Evolutionary conservation across 2,888 invertebrate genomes (phyloP).

Genomic region (Masnerella sp.): DNA sequence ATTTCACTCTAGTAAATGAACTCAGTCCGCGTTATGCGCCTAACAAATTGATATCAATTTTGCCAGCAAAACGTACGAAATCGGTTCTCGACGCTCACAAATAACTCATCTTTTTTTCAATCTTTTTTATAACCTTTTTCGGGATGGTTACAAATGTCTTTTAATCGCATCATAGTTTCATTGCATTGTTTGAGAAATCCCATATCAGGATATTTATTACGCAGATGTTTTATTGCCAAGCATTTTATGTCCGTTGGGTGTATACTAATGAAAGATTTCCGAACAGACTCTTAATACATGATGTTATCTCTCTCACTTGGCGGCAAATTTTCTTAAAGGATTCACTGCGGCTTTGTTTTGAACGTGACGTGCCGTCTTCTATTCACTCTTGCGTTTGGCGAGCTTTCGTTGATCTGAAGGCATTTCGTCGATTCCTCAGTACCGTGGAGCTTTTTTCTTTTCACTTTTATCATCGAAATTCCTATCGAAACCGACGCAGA

Average conservation of each 20-base stretch:
- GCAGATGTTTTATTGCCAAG: slow-evolving; percentile 15
- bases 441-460: slow-evolving; percentile 9
- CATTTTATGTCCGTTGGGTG: no score
- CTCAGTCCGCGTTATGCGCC: no score
- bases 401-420: slow-evolving; percentile 41
- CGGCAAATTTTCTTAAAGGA: slow-evolving; percentile 47
- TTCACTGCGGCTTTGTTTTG: slow-evolving; percentile 52
- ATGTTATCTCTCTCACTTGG: slow-evolving; percentile 47
- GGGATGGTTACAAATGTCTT: no score
- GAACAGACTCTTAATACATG: slow-evolving; percentile 50
- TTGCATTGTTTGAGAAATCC: neutral
- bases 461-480: slow-evolving; percentile 37
- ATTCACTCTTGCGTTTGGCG: neutral
- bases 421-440: slow-evolving; percentile 18
- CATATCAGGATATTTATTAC: slow-evolving; percentile 29
- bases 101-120: no score
- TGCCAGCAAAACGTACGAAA: no score
- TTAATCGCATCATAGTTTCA: neutral
- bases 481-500: neutral
- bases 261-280: slow-evolving; percentile 45
- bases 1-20: slow-evolving; percentile 8
- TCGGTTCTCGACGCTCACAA: no score
- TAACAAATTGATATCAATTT: slow-evolving; percentile 8
- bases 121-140: no score
- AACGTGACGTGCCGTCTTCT: slow-evolving; percentile 32